Base-by-base conservation (phyloP, 2,888 invertebrate species). In the Sphinx pinastri region DNA sequence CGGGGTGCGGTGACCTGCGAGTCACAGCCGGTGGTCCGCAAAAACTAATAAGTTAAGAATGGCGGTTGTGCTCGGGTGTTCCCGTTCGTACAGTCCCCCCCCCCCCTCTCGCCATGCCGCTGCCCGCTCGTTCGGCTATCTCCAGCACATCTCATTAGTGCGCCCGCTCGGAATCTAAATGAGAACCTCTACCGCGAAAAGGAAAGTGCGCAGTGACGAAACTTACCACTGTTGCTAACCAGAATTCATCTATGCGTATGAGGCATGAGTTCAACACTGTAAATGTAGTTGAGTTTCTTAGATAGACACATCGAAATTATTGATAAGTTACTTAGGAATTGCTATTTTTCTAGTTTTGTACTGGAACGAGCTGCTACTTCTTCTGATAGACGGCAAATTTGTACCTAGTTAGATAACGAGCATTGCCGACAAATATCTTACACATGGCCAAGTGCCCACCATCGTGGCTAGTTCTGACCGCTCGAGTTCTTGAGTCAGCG, bases 81-180 rank as follows among this genome's bases (percentile, higher is more conserved):
- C 49, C 68, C 45, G 19, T 25, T 31, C 13, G 16, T 45, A 12
- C 47, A 10, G 12, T n/a, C 49, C 47, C 25, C 14, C 47, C n/a
- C 8, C 13, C 14, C 13, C 19, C 57, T 10, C 16, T 45, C 55
- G 54, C 5, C 14, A 4, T 2, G 38, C 38, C 49, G 11, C 5
- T 38, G n/a, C n/a, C 12, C 19, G 38, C 25, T 52, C 59, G 13
- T 38, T 51, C 38, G 63, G 66, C 59, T 60, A 59, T 71, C 70
- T 58, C 69, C 71, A 72, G 58, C 60, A 54, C 54, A 68, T 60
- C 73, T 72, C 72, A 72, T 75, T 74, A 73, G 72, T 63, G 71
- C 71, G 60, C 67, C 25, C 14, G 68, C 47, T 66, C 51, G 68
- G 14, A 49, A 60, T 69, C 59, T 52, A 69, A 69, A 69, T 59